Evolutionary conservation across 2,113 vertebrate species (phyloP), one percentile per base, ranked within the genome.

Genomic region (Cyanistes caeruleus): DNA sequence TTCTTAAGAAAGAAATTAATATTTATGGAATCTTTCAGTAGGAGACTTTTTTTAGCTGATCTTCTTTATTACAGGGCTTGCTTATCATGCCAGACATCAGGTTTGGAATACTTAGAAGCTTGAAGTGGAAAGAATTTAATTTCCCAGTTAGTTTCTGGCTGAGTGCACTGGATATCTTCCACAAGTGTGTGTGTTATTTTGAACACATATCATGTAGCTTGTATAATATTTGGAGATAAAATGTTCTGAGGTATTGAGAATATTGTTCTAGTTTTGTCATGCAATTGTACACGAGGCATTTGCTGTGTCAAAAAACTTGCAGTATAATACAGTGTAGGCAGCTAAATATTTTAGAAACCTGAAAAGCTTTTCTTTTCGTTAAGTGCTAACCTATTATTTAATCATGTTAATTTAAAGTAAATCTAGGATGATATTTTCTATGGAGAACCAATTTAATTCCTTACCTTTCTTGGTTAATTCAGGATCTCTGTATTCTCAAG

Each of bases 401-500:
- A 52, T 65, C 19, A 23, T 73, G 2, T 92, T 83, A 13, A 65
- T 79, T 93, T 79, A 48, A 62, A 75, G 13, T 53, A 39, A 72
- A 39, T 93, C 53, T 84, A 87, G n/a, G 59, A 17, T 82, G 5
- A 39, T 44, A 35, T 52, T 89, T 94, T 88, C 75, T 46, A n/a
- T 15, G 46, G 51, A 28, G 19, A 80, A n/a, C 68, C 64, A 77
- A 76, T 94, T 86, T 46, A 75, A n/a, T 63, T 33, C 27, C 12
- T 92, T 24, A 25, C 9, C 18, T 82, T 94, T 97, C 92, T 97
- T 97, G 84, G 17, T 97, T 95, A 56, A 93, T 96, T 89, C 96
- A 99, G 99, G 99, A 48, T 98, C 99, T 37, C 96, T 99, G 43
- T 99, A 99, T 96, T 97, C 98, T 93, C 99, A 99, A 98, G 99